Evolutionary conservation across 2,113 vertebrate genomes (phyloP), one percentile per base, ranked within the genome.

Genomic region (Percina caprodes): DNA sequence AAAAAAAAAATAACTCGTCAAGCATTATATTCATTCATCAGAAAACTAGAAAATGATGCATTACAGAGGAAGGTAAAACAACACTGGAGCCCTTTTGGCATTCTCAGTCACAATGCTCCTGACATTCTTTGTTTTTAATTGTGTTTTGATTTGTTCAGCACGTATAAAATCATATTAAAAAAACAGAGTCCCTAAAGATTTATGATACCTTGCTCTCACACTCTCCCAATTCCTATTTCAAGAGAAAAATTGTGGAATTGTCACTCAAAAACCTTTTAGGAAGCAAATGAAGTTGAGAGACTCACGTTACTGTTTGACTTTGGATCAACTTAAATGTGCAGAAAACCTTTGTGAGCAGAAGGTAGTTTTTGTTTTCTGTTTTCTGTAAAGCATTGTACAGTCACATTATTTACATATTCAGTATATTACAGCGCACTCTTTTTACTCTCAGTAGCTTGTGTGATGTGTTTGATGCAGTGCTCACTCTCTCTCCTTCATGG

Each of bases 401-500:
- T 95, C 86, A 92, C 89, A 94, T 93, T 94, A 96, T 96, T 94
- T 96, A 96, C 95, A 96, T 71, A 89, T 86, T 92, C 90, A 93
- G 76, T 95, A 95, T 94, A 88, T 89, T 95, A 94, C 94, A 93
- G 93, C 89, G 80, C 91, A 84, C 87, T 87, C 74, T 69, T 89
- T 79, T 76, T 58, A 77, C 87, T 92, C 85, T 95, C 95, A 95
- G 94, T 95, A 95, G 95, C 92, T 94, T 80, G 85, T 89, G 86
- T 93, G 91, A 86, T 94, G 85, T 68, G 74, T 79, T 81, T 26
- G 48, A 85, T 87, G 88, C 92, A 92, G 94, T 93, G 94, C 88
- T 87, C 82, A 46, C 69, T 85, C 68, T 56, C 76, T 79, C 77
- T 87, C 77, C 76, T 58, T 62, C 55, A 26, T 26, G 77, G 86